phyloP scores from a whole-genome alignment of 2,888 invertebrate genomes.

The Hirtodrosophila trivittata region DNA sequence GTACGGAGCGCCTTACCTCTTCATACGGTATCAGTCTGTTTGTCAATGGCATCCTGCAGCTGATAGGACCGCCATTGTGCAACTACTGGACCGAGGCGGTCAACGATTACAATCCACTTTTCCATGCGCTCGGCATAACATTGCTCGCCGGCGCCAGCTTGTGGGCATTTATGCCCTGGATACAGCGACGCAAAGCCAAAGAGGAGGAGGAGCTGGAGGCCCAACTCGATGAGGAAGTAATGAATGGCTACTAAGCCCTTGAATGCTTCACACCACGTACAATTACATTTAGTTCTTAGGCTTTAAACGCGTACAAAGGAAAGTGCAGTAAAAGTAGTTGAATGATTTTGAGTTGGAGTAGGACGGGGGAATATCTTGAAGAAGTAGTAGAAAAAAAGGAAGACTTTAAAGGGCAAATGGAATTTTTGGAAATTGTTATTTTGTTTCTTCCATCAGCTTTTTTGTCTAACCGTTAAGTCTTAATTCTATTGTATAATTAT shows the following conservation, averaged over 20 bases:
- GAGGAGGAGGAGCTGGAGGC: slow-evolving; percentile 58
- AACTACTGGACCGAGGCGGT: slow-evolving; percentile 88
- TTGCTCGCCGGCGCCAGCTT: slow-evolving; percentile 89
- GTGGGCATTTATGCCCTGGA: slow-evolving; percentile 91
- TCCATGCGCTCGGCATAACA: slow-evolving; percentile 89
- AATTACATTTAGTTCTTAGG: slow-evolving; percentile 66
- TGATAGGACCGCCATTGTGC: slow-evolving; percentile 93
- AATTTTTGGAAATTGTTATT: slow-evolving; percentile 61
- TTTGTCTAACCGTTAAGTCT: slow-evolving; percentile 64
- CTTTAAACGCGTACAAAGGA: slow-evolving; percentile 64
- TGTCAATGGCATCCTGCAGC: slow-evolving; percentile 91
- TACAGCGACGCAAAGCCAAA: slow-evolving; percentile 83
- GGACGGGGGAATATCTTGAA: slow-evolving; percentile 15
- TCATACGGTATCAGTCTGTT: slow-evolving; percentile 94
- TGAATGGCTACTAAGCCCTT: slow-evolving; percentile 48
- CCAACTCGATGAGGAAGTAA: slow-evolving; percentile 65
- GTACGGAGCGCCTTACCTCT: slow-evolving; percentile 92
- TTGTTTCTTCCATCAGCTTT: slow-evolving; percentile 73
- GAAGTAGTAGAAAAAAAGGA: slow-evolving; percentile 16
- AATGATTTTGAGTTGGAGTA: slow-evolving; percentile 4
- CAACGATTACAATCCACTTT: slow-evolving; percentile 88
- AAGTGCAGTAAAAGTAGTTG: slow-evolving; percentile 11
- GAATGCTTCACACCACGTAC: slow-evolving; percentile 52
- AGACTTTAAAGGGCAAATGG: slow-evolving; percentile 40
- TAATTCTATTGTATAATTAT: slow-evolving; percentile 68